Conservation (phyloP, 2,888 invertebrate species). For the Cybosia mesomella region DNA sequence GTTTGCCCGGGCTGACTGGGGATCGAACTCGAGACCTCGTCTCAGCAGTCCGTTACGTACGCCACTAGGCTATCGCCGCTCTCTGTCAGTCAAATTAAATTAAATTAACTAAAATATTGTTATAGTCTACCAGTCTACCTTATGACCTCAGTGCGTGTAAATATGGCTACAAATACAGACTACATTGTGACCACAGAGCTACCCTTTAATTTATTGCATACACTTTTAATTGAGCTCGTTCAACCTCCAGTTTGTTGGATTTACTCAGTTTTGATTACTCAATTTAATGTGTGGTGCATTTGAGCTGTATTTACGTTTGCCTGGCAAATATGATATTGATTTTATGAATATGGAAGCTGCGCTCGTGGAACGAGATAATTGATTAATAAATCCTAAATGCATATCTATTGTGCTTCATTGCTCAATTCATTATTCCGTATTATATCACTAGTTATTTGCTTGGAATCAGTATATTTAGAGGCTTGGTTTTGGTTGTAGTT, state of each 20-base stretch:
- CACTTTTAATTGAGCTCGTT: conserved; percentile 9
- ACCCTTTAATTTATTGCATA: conserved; percentile 14
- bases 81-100: too few species aligned
- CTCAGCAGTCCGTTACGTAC: too few species aligned
- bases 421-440: too few species aligned
- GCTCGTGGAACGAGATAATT: not conserved
- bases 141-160: not conserved
- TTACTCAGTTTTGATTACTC: conserved; percentile 8
- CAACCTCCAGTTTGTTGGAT: not conserved
- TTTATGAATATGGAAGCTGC: not conserved
- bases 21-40: too few species aligned
- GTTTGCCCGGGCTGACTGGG: too few species aligned
- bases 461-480: too few species aligned
- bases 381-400: not conserved
- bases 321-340: not conserved
- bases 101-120: too few species aligned
- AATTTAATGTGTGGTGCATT: conserved; percentile 3
- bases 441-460: too few species aligned
- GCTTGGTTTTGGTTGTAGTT: too few species aligned
- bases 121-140: too few species aligned
- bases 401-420: not conserved
- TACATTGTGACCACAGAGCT: not conserved
- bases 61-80: too few species aligned
- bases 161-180: not conserved
- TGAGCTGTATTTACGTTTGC: not conserved